Evolutionary conservation across 2,888 invertebrate genomes (phyloP).

Genomic region (Incurvaria masculella): DNA sequence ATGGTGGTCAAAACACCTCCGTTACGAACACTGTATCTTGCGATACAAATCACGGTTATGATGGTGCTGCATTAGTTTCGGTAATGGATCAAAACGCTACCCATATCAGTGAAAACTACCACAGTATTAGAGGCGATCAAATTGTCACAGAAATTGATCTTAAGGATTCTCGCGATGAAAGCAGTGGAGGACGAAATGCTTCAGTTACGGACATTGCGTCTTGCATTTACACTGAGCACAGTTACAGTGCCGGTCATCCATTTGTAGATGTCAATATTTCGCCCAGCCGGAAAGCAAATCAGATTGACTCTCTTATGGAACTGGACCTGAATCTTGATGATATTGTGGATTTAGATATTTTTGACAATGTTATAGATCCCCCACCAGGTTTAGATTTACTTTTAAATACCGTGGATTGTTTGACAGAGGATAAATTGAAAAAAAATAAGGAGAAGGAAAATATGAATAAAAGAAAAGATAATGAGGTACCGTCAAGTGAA

Average conservation of each 20-base stretch:
- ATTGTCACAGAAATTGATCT: conserved; percentile 1
- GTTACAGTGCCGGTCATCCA: neutral
- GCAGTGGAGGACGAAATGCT: conserved; percentile 2
- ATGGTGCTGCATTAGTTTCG: conserved; percentile 5
- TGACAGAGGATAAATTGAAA: conserved; percentile 6
- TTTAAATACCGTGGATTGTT: conserved; percentile 3
- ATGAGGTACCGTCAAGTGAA: conserved; percentile 1
- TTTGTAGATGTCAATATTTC: conserved; percentile 5
- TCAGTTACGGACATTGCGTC: conserved; percentile 4
- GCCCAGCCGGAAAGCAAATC: conserved; percentile 4
- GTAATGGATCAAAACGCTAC: conserved; percentile 4
- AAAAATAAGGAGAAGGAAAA: conserved; percentile 5
- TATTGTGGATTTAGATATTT: conserved; percentile 6
- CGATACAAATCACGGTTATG: neutral
- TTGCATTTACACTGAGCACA: conserved; percentile 4
- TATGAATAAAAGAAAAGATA: conserved; percentile 5
- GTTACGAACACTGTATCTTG: conserved; percentile 1
- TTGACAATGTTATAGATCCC: conserved; percentile 5
- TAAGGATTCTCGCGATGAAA: neutral
- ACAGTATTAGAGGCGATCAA: neutral
- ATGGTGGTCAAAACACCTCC: conserved; percentile 4
- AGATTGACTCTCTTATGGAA: conserved; percentile 5
- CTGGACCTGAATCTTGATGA: conserved; percentile 3
- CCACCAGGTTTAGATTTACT: conserved; percentile 4
- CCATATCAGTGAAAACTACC: conserved; percentile 2